Conservation (phyloP, 2,113 vertebrate genomes). For the Oxyruncus cristatus region DNA sequence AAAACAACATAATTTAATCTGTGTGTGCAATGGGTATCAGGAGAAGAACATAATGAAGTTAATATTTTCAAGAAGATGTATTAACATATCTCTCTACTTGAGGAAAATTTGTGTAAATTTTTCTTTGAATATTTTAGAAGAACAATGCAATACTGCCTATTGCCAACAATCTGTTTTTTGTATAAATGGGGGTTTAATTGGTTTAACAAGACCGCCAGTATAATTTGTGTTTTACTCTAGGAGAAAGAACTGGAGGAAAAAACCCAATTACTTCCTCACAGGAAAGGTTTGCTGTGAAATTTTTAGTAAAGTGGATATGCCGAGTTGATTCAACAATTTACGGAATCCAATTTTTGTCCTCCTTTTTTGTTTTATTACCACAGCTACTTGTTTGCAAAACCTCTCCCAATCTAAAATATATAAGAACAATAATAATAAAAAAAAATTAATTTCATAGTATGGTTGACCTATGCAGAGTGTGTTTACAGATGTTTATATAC, state of each 20-base stretch:
- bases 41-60: background rate
- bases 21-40: background rate
- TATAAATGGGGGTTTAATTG: background rate
- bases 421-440: background rate
- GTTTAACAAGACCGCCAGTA: background rate
- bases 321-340: background rate
- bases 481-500: background rate
- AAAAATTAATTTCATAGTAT: background rate
- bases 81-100: background rate
- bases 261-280: background rate
- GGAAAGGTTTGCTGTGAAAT: background rate
- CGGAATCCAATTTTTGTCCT: background rate
- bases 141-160: background rate
- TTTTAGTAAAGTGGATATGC: too few relatives aligned
- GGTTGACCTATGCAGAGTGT: fast-evolving
- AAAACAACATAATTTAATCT: background rate
- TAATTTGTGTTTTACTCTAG: background rate
- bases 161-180: background rate
- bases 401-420: background rate
- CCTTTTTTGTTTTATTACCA: background rate
- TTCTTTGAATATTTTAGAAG: background rate
- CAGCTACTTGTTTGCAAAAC: background rate
- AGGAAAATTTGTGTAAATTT: background rate
- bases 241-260: background rate
- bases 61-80: background rate